Evolutionary conservation across 2,888 invertebrate species (phyloP), one percentile per base, ranked within the genome.

Genomic region (Heterodera filipjevi): DNA sequence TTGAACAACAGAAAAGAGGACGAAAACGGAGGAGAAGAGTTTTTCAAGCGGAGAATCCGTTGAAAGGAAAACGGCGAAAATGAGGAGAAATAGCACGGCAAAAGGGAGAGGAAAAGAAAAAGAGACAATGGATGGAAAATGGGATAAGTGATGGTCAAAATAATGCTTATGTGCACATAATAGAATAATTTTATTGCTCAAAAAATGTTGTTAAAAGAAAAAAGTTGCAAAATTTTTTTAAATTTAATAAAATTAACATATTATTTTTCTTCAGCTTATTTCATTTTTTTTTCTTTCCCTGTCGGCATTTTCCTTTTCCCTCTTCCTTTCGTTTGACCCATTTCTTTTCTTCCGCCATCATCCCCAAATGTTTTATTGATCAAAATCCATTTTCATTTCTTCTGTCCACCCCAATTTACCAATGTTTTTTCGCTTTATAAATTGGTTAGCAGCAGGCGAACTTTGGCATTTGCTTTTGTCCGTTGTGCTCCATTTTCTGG

Each of bases 401-500:
- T 49, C 33, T 5, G 3, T 22, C 68, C 14, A 16, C 14, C 8
- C 68, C 68, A 27, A 68, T 49, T 19, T 49, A 3, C 3, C 10
- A 68, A 68, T 68, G 68, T 35, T 68, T 27, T 32, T 68, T 32
- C 35, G 33, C 3, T 35, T 68, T 32, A 1, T 32, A 27, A 68
- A 68, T 35, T 68, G 68, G 68, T 22, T 74, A 59, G 39, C 27
- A 30, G 74, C n/a, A 0, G 64, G 59, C 53, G 39, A 53, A 33
- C 53, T 49, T n/a, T 77, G 59, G 64, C 86, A 87, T 74, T 81
- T 85, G 46, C 53, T 86, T 14, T 72, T 87, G 33, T 87, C 87
- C 22, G 73, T 86, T 33, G 72, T 82, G 6, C 80, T 87, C 1
- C 87, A 87, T 78, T 79, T 84, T 32, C 59, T 82, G 0, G 87